Evolutionary conservation across 2,113 vertebrate genomes (phyloP).

Genomic region (mouse (Mus musculus)): GRCm39 chr3:117734501-117735000

Average conservation of each 20-base stretch:
- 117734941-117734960: neutral
- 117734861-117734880: neutral
- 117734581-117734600: neutral
- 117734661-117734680: neutral
- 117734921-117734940: neutral
- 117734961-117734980: too few relatives aligned
- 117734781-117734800: neutral
- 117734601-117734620: neutral
- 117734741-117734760: neutral
- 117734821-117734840: too few relatives aligned
- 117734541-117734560: neutral
- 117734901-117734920: neutral
- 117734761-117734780: neutral
- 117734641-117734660: neutral
- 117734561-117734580: neutral
- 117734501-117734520: neutral
- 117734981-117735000: neutral
- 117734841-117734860: neutral
- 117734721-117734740: neutral
- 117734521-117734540: neutral
- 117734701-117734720: neutral
- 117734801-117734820: neutral
- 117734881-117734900: neutral
- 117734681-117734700: neutral
- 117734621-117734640: neutral